Percentiles rank a stretch among this genome's conserved stretches.
Conservation (phyloP, 2,888 invertebrate genomes). For the Eupsilia transversa region DNA sequence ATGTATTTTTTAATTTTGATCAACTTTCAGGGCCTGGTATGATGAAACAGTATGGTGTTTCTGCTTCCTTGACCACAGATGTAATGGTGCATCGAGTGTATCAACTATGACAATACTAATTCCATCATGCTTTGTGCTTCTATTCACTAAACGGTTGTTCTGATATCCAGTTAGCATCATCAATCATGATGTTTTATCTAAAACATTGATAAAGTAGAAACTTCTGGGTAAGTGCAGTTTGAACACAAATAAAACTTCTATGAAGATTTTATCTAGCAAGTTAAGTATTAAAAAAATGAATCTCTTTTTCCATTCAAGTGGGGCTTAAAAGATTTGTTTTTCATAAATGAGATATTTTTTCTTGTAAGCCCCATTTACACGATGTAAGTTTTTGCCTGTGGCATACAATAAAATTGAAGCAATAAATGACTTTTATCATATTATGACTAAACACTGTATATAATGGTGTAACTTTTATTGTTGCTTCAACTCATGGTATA, state of each 20-base stretch:
- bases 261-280: neutral
- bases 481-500: neutral
- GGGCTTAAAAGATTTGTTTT: too few relatives aligned
- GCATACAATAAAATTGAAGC: neutral
- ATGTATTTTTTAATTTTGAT: neutral
- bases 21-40: constrained; percentile 93
- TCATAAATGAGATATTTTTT: neutral
- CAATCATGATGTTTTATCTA: constrained; percentile 30
- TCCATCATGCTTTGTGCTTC: constrained; percentile 69
- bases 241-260: constrained; percentile 2
- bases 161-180: constrained; percentile 64
- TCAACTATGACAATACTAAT: constrained; percentile 78
- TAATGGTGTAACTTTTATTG: neutral
- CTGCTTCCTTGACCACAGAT: constrained; percentile 97
- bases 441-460: neutral
- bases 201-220: constrained; percentile 23
- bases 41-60: constrained; percentile 96
- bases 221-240: constrained; percentile 11
- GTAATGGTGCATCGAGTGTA: constrained; percentile 91
- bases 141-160: constrained; percentile 73
- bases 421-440: neutral
- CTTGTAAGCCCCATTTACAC: neutral
- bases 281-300: neutral
- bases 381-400: neutral
- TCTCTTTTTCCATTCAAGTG: constrained; percentile 8